Conservation (phyloP, 2,888 invertebrate genomes). For the Aproaerema taeniolella region DNA sequence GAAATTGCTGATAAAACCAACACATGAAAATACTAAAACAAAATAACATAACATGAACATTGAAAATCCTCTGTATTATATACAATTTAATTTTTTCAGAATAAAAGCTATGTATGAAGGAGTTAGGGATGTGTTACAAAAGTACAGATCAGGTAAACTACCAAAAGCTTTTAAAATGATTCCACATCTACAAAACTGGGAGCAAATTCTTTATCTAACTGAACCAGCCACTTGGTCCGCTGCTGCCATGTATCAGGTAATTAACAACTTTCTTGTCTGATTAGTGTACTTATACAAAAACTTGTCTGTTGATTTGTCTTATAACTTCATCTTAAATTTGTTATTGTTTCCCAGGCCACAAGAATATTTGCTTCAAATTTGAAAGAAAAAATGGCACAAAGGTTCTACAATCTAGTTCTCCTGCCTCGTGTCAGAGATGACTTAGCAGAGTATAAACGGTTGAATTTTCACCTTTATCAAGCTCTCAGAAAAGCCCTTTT, state of each 20-base stretch:
- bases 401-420: constrained; percentile 95
- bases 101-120: constrained; percentile 93
- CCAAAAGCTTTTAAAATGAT: constrained; percentile 99
- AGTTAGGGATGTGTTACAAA: constrained; percentile 89
- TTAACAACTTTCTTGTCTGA: not conserved
- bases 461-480: constrained; percentile 98
- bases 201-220: constrained; percentile 90
- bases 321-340: too few species aligned
- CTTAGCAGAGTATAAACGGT: constrained; percentile 93
- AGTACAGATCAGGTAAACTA: constrained; percentile 96
- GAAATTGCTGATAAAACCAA: too few species aligned
- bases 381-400: constrained; percentile 96
- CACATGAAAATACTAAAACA: too few species aligned
- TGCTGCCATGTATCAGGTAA: constrained; percentile 94
- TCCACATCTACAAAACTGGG: constrained; percentile 95
- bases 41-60: too few species aligned
- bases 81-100: constrained; percentile 38
- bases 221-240: constrained; percentile 98
- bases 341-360: constrained; percentile 85
- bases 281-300: too few species aligned
- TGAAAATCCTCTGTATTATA: not conserved
- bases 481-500: constrained; percentile 94
- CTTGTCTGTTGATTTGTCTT: too few species aligned
- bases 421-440: constrained; percentile 96
- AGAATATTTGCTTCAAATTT: constrained; percentile 98